These are phyloP conservation scores for Sminthopsis crassicaudata DNA, from an alignment of 2,113 vertebrate species.

Conservation along the genomic window DNA sequence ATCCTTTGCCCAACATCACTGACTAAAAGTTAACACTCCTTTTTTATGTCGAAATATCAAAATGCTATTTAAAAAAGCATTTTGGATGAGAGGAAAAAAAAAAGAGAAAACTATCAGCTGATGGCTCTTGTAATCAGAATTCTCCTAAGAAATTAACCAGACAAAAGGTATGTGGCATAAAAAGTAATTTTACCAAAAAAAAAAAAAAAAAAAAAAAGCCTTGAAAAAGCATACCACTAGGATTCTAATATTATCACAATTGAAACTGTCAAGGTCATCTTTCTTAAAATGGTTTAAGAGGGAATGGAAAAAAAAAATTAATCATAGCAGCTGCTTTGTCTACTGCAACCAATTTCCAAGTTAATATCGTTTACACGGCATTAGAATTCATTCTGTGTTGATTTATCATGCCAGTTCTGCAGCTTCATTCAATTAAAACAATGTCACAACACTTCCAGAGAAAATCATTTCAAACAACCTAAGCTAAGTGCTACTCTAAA, in stretches of 20 bases:
- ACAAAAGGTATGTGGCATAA: slow-evolving; percentile 7
- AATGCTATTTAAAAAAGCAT: background rate
- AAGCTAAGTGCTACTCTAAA: slow-evolving; percentile 67
- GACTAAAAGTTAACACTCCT: background rate
- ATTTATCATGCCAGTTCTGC: slow-evolving; percentile 81
- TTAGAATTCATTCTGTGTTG: slow-evolving; percentile 75
- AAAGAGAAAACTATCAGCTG: background rate
- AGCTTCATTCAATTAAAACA: slow-evolving; percentile 84
- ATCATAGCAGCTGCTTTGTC: slow-evolving; percentile 81
- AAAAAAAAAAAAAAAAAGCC: background rate
- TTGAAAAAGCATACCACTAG: background rate
- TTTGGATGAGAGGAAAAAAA: background rate
- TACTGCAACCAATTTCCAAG: slow-evolving; percentile 75
- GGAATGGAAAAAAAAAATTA: slow-evolving; percentile 70
- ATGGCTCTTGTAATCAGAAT: background rate
- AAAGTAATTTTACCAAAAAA: slow-evolving; percentile 47
- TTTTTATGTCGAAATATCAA: background rate
- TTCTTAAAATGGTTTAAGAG: slow-evolving; percentile 59
- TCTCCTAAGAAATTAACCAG: background rate
- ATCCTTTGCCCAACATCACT: background rate
- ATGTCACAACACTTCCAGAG: slow-evolving; percentile 72
- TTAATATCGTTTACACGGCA: slow-evolving; percentile 72
- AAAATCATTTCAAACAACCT: slow-evolving; percentile 75
- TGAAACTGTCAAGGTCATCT: slow-evolving; percentile 66
- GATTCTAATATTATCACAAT: slow-evolving; percentile 39